Conservation (phyloP, 2,113 vertebrate genomes). For the Corvus cornix region DNA sequence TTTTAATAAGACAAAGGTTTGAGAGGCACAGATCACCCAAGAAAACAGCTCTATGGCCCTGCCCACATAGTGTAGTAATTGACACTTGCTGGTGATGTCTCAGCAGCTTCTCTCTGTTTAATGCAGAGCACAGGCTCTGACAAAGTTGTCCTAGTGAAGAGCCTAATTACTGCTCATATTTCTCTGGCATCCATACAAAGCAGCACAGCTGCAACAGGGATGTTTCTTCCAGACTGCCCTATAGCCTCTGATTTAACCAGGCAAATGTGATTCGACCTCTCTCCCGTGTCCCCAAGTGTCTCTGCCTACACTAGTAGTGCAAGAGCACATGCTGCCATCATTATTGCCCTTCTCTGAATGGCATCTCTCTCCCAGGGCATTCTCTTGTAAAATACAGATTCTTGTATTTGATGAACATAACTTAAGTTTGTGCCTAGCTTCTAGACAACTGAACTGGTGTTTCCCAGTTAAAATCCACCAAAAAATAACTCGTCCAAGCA, state of each 20-base stretch:
- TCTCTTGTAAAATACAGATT: not conserved
- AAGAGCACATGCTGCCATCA: accelerated
- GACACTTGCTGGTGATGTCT: not conserved
- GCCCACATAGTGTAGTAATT: not conserved
- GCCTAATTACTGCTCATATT: not conserved
- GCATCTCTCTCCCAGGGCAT: not conserved
- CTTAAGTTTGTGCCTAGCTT: not conserved
- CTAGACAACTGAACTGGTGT: not conserved
- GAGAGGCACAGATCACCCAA: not conserved
- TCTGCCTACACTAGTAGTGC: not conserved
- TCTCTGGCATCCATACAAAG: not conserved
- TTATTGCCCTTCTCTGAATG: not conserved
- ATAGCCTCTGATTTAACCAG: not conserved
- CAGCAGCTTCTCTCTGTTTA: not conserved
- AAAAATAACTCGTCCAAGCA: not conserved
- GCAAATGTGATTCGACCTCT: accelerated
- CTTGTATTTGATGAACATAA: not conserved
- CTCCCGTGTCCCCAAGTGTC: not conserved
- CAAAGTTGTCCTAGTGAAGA: not conserved
- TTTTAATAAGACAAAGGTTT: not conserved
- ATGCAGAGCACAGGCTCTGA: not conserved
- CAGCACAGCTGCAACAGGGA: not conserved
- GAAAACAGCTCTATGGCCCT: not conserved
- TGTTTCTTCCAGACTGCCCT: not conserved
- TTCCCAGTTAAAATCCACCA: not conserved